phyloP scores from a whole-genome alignment of 2,888 invertebrate genomes.

The Cantharis nigra region DNA sequence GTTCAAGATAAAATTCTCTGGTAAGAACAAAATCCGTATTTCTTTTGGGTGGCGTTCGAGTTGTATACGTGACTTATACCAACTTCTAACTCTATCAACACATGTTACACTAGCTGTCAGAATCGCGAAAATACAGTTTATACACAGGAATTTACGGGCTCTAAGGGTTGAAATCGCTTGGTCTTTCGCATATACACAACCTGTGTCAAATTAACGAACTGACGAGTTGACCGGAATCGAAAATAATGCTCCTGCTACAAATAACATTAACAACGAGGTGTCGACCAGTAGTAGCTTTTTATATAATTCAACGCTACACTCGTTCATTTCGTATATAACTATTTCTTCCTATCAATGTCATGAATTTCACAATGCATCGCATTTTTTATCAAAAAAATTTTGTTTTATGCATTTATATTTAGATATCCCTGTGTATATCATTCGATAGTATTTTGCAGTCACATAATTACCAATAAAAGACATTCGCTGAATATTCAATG shows the following conservation, averaged over 20 bases:
- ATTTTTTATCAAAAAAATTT: background rate
- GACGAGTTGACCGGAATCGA: constrained; percentile 23
- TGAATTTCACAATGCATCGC: background rate
- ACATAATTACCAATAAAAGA: background rate
- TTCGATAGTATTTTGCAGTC: background rate
- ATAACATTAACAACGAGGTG: constrained; percentile 5
- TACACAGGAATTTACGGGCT: constrained; percentile 25
- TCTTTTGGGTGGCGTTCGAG: constrained; percentile 26
- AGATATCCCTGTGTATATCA: background rate
- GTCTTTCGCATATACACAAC: constrained; percentile 8
- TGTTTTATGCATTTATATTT: background rate
- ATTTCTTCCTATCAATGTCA: background rate
- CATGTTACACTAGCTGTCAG: constrained; percentile 31
- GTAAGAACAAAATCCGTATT: constrained; percentile 33
- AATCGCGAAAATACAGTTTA: constrained; percentile 30
- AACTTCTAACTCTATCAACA: constrained; percentile 35
- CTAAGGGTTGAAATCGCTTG: constrained; percentile 11
- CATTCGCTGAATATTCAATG: background rate
- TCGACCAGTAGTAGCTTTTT: background rate
- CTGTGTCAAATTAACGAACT: constrained; percentile 22
- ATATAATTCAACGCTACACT: background rate
- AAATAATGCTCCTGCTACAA: background rate
- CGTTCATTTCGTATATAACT: background rate
- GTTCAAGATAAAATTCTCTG: constrained; percentile 30
- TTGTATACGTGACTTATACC: constrained; percentile 28